Percentiles rank a stretch among this genome's conserved stretches.
phyloP scores from a whole-genome alignment of 2,888 invertebrate genomes.

The Panorpa germanica region DNA sequence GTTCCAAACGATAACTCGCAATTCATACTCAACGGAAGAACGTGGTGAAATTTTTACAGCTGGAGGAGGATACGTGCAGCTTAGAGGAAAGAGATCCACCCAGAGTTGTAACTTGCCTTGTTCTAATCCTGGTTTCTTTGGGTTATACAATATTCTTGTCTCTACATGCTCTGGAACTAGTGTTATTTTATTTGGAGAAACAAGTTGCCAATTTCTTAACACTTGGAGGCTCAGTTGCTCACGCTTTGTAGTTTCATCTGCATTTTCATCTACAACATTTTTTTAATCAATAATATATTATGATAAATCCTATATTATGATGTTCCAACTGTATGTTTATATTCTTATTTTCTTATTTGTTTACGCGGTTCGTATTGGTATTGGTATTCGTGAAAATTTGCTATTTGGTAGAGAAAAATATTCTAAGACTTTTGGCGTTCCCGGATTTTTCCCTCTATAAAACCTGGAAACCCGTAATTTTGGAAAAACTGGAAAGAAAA shows the following conservation, averaged over 20 bases:
- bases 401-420: no score
- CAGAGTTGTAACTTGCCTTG: slow-evolving; percentile 81
- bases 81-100: slow-evolving; percentile 66
- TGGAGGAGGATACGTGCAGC: slow-evolving; percentile 41
- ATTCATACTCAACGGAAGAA: slow-evolving; percentile 43
- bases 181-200: slow-evolving; percentile 56
- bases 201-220: slow-evolving; percentile 52
- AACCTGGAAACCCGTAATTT: no score
- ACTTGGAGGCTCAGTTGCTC: slow-evolving; percentile 60
- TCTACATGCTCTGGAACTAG: slow-evolving; percentile 88
- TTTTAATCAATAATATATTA: slow-evolving; percentile 3
- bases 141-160: slow-evolving; percentile 57
- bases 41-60: slow-evolving; percentile 62
- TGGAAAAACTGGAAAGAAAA: no score
- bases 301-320: no score
- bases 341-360: no score
- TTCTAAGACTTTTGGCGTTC: no score
- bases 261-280: slow-evolving; percentile 6
- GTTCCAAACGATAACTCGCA: slow-evolving; percentile 48
- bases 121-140: slow-evolving; percentile 50
- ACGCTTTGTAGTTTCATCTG: slow-evolving; percentile 33
- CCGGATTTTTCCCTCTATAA: no score
- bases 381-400: no score
- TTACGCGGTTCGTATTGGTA: no score
- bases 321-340: no score